Conservation (phyloP, 2,797 vertebrate genomes). For the Acanthurus leucopareius region DNA sequence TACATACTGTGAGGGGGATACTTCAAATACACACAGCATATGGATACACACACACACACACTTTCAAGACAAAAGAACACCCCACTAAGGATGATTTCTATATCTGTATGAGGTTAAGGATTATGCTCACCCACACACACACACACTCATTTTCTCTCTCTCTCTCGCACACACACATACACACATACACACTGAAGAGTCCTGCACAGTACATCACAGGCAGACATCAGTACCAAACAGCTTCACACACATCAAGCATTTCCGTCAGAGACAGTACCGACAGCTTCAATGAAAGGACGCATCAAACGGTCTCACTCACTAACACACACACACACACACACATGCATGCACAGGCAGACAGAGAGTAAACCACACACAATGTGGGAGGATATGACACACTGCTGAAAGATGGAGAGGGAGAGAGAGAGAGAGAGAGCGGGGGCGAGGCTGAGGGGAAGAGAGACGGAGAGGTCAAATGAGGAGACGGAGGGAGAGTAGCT, state of each 20-base stretch:
- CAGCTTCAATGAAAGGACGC: constrained; percentile 52
- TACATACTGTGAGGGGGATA: too few species aligned
- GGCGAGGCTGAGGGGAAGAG: not conserved
- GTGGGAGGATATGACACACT: constrained; percentile 61
- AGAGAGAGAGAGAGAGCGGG: constrained; percentile 10
- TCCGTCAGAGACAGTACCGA: constrained; percentile 32
- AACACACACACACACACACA: constrained; percentile 12
- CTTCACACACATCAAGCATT: constrained; percentile 52
- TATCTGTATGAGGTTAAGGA: constrained; percentile 21
- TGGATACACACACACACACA: constrained; percentile 6
- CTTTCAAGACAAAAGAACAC: constrained; percentile 25
- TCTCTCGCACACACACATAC: not conserved
- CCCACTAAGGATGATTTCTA: constrained; percentile 16
- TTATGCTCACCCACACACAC: constrained; percentile 24
- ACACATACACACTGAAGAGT: constrained; percentile 30
- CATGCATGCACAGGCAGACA: constrained; percentile 19
- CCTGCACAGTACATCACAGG: constrained; percentile 51
- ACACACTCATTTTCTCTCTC: not conserved
- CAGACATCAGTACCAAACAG: constrained; percentile 48
- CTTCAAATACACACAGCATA: too few species aligned
- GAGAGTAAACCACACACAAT: constrained; percentile 34
- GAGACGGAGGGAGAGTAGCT: constrained; percentile 40
- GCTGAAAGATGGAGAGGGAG: constrained; percentile 33
- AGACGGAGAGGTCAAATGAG: constrained; percentile 63
- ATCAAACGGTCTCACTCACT: constrained; percentile 45